Base-by-base conservation (phyloP, 2,113 vertebrate species). In the Sylvietta virens region DNA sequence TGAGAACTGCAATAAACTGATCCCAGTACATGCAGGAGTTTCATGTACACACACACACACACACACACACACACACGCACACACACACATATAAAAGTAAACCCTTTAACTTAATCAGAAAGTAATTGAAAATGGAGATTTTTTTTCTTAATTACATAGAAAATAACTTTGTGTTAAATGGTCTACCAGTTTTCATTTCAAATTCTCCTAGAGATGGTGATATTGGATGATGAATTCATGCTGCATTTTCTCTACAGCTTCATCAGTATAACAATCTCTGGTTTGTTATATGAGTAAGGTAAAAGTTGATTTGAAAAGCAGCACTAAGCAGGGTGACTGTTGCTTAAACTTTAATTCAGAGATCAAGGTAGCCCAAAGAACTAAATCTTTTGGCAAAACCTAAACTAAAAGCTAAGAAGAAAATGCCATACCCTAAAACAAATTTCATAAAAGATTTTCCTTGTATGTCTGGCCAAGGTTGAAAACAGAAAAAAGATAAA, bases 61-160 rank as follows among this genome's bases (percentile, higher is more conserved):
- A 37, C 42, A 27, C 27, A 24, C 20, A n/a, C 23, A 28, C 15
- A 37, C 42, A 27, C 27, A 24, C 20, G 31, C 23, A 28, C 14
- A n/a, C 15, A 50, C 4, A 26, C 1, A 37, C 5, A 57, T 0
- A 40, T 1, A 50, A 19, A 66, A 47, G 4, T 1, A 74, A 58
- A 9, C 5, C 15, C 40, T 76, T 45, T 23, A 66, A 35, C 20
- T 76, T 26, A 61, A 82, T 30, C 9, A 53, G 18, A 65, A 89
- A 57, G 28, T 35, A 61, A 78, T 15, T 62, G 42, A 60, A 89
- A 82, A 47, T 39, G 7, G 37, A 53, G 23, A 21, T 19, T 58
- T 84, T 37, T 79, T 57, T 42, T 2, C 58, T 82, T 61, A 73
- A 58, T 80, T 66, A 47, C 11, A 42, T 70, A 50, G 27, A 76